These are phyloP conservation scores for Platyrinchus mystaceus DNA, from an alignment of 2,797 vertebrate species.

Conservation along the genomic window DNA sequence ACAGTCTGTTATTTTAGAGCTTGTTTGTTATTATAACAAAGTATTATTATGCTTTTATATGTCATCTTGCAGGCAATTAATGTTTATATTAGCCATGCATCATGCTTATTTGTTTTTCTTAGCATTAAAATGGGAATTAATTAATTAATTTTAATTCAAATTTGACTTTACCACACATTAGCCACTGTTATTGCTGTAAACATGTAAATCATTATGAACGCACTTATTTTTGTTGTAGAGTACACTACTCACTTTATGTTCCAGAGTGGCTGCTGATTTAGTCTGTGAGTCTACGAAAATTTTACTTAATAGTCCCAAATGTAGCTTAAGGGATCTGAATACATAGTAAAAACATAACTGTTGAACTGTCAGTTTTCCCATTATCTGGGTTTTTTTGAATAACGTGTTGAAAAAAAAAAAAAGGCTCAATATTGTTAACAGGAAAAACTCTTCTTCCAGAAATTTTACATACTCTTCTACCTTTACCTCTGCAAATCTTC, in stretches of 20 bases:
- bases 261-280: slow-evolving; percentile 9
- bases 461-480: not conserved
- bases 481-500: not conserved
- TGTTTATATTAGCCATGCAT: slow-evolving; percentile 32
- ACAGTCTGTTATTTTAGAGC: not conserved
- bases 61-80: slow-evolving; percentile 33
- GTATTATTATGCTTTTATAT: slow-evolving; percentile 13
- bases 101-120: slow-evolving; percentile 31
- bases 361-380: not conserved
- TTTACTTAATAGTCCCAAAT: not conserved
- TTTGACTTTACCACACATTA: slow-evolving; percentile 38
- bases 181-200: slow-evolving; percentile 7
- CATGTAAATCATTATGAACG: slow-evolving; percentile 26
- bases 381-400: not conserved
- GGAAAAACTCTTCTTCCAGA: not conserved
- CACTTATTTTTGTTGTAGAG: slow-evolving; percentile 6
- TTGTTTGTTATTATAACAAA: slow-evolving; percentile 8
- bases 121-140: slow-evolving; percentile 37
- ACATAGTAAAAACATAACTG: not conserved
- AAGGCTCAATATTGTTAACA: not conserved
- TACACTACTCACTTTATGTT: not conserved
- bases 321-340: not conserved
- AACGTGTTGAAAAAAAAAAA: not conserved
- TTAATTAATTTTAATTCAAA: slow-evolving; percentile 55
- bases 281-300: not conserved